Evolutionary conservation across 2,797 vertebrate genomes (phyloP).

Genomic region (Eulemur rubriventer): DNA sequence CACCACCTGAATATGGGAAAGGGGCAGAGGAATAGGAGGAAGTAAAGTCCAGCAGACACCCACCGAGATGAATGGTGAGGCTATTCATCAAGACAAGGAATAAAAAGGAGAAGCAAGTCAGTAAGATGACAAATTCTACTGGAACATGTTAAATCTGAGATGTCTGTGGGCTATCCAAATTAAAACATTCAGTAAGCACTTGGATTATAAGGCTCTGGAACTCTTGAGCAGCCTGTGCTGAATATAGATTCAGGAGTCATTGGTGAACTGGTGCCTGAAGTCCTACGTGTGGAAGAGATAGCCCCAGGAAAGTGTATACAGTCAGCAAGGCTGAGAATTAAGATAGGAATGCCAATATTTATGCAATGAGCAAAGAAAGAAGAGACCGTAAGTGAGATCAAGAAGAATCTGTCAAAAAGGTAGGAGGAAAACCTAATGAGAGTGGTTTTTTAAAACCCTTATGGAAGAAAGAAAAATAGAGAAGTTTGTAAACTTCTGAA

Average conservation of each 20-base stretch:
- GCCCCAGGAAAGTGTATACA: background rate
- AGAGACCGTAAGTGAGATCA: background rate
- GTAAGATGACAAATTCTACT: background rate
- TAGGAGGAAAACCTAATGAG: background rate
- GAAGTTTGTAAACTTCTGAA: background rate
- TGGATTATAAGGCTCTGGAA: background rate
- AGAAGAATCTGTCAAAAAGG: background rate
- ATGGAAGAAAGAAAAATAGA: background rate
- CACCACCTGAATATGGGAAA: background rate
- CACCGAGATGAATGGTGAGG: background rate
- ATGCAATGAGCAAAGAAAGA: background rate
- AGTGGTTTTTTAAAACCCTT: background rate
- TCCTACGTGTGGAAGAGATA: background rate
- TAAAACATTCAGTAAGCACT: background rate
- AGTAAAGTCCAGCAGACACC: background rate
- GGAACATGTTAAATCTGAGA: background rate
- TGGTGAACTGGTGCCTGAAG: background rate
- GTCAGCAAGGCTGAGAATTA: background rate
- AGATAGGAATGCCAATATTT: background rate
- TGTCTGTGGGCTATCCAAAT: background rate
- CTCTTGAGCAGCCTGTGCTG: slow-evolving; percentile 19
- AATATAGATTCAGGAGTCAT: slow-evolving; percentile 32
- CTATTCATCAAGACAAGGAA: background rate
- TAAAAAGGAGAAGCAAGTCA: background rate
- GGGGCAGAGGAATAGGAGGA: background rate